phyloP scores from a whole-genome alignment of 2,888 invertebrate genomes.

The Ctenicera cuprea region DNA sequence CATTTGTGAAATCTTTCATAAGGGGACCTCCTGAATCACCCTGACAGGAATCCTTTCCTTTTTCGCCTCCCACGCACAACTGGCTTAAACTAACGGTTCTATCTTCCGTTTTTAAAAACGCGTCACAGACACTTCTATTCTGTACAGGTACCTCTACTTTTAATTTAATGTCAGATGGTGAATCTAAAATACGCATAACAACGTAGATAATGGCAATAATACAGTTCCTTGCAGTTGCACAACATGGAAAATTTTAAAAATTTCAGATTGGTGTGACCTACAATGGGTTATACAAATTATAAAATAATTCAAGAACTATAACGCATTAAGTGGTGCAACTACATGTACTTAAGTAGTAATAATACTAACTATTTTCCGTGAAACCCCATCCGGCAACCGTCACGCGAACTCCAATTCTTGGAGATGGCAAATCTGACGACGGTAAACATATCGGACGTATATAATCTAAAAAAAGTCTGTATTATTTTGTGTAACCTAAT shows the following conservation, averaged over 20 bases:
- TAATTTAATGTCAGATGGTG: constrained; percentile 61
- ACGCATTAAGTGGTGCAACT: no score
- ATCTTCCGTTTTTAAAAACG: constrained; percentile 11
- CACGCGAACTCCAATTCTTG: constrained; percentile 62
- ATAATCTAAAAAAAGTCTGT: constrained; percentile 61
- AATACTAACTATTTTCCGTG: constrained; percentile 53
- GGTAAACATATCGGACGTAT: constrained; percentile 67
- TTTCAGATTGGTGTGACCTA: no score
- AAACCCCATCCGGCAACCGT: constrained; percentile 71
- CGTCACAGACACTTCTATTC: constrained; percentile 7
- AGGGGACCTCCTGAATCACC: constrained; percentile 82
- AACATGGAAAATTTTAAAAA: background rate
- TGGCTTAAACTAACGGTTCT: constrained; percentile 36
- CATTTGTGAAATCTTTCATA: constrained; percentile 78
- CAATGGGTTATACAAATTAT: no score
- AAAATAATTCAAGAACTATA: no score
- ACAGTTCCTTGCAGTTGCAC: no score
- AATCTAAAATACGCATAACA: background rate
- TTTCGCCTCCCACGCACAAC: constrained; percentile 37
- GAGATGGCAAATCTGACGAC: constrained; percentile 55
- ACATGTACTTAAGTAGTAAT: no score
- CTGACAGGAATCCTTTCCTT: constrained; percentile 78
- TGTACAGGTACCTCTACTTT: constrained; percentile 33
- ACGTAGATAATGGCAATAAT: no score
- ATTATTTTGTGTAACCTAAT: no score